Percentiles rank a stretch among this genome's conserved stretches.
Evolutionary conservation across 1,140 invertebrate genomes (phyloP).

Genomic region (Oncopodura yosiiana): DNA sequence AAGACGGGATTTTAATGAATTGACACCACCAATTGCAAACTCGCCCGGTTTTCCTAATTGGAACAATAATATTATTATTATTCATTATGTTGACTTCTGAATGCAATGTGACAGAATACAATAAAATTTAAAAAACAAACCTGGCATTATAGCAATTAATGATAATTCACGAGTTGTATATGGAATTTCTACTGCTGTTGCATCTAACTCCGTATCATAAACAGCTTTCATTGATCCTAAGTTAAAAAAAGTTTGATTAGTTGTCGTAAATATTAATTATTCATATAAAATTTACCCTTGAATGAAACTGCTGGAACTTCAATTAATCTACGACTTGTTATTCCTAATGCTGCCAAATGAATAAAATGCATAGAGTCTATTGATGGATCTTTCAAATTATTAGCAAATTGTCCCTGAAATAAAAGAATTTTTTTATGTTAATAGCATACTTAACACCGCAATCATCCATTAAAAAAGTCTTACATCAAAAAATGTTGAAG

Average conservation of each 20-base stretch:
- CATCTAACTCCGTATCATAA: constrained; percentile 68
- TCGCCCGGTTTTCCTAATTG: constrained; percentile 54
- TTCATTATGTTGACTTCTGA: too few relatives aligned
- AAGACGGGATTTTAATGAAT: constrained; percentile 27
- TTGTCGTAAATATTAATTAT: too few relatives aligned
- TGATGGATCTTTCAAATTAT: constrained; percentile 22
- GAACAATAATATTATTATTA: too few relatives aligned
- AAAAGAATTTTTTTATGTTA: constrained; percentile 1
- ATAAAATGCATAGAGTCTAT: constrained; percentile 31
- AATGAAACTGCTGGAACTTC: constrained; percentile 71
- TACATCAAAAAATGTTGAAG: constrained; percentile 34
- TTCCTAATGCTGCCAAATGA: constrained; percentile 29
- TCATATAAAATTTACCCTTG: constrained; percentile 53
- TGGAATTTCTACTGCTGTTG: constrained; percentile 54
- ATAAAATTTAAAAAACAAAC: too few relatives aligned
- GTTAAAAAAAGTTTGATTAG: too few relatives aligned
- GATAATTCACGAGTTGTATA: constrained; percentile 51
- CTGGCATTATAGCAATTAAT: constrained; percentile 67
- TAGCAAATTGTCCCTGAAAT: constrained; percentile 29
- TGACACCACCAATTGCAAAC: constrained; percentile 30
- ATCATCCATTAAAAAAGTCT: background rate
- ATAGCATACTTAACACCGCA: background rate
- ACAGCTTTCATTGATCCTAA: constrained; percentile 63
- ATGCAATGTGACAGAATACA: too few relatives aligned
- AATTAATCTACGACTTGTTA: constrained; percentile 60